Evolutionary conservation across 92 coral and sea anemone species (phyloP), one percentile per base, ranked within the genome.

Genomic region (Umimayanthus chanpuru): DNA sequence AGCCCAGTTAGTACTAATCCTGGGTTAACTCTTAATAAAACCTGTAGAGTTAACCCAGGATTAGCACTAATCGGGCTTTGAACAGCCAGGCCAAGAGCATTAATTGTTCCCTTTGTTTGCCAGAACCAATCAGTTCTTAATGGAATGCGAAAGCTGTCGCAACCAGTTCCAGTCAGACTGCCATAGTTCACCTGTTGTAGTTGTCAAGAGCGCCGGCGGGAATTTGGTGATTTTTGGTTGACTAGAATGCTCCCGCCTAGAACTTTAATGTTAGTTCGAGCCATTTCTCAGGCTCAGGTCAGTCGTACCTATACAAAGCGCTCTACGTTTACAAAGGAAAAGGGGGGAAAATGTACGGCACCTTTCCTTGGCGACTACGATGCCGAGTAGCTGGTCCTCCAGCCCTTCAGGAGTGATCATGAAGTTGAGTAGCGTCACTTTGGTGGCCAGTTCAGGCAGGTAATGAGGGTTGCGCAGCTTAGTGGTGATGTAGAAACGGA

Each of bases 351-450:
- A 23, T 18, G n/a, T 61, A 61, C 26, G 68, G 2, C 21, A 94
- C 99, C 98, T 95, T 82, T 97, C 99, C 89, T 97, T 97, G 41
- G 99, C 99, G 53, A 97, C 99, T 49, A 97, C 99, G 43, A 97
- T 97, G 58, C 99, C 99, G 64, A 97, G 91, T 71, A 97, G 89
- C 78, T 97, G 99, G 77, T 97, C 99, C 91, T 95, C 95, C 75
- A 97, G 92, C 49, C 99, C 99, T 88, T 97, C 99, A 11, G 96
- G 99, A 18, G 99, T 97, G 81, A 97, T 97, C 99, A 97, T 97
- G 89, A 97, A 97, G 94, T 97, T 97, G 67, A 97, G 93, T 20
- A 97, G 87, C 11, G 99, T 94, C 85, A 97, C 99, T 84, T 97
- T 97, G 55, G 99, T 97, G 85, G 99, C 93, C 53, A 97, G 93